Base-by-base conservation (phyloP, 2,113 vertebrate genomes). In the Panthera tigris region DNA sequence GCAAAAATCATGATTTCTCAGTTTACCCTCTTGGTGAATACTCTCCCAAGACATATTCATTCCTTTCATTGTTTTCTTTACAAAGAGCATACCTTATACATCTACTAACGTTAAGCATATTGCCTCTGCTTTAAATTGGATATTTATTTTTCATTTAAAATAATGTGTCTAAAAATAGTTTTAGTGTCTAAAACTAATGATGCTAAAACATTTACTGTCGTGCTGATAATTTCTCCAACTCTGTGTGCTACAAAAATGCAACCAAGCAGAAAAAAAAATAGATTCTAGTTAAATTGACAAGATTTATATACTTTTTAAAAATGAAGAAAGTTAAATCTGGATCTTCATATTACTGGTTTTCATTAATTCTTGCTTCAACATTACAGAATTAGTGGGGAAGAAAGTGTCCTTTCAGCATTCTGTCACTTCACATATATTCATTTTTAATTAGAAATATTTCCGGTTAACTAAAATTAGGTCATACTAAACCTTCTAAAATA, bases 401-500 rank as follows among this genome's bases (percentile, higher is more conserved):
- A 93, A 66, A 92, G 66, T n/a, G 21, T 91, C 68, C 78, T 96
- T 69, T 79, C 73, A 90, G 76, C 61, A 94, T 80, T 65, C 27
- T 96, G 68, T 73, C 69, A 69, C 55, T 94, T 98, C 41, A 95
- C 90, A 90, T 79, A 50, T 73, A 74, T 66, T 97, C 48, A 65
- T 63, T 73, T 97, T 89, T 92, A 93, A 95, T 97, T 87, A 93
- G 79, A 90, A 85, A 68, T 74, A 71, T 76, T 97, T 97, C 89
- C 61, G 88, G 84, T 89, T 87, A 96, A 89, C 80, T 45, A 92
- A 96, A 98, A 97, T 96, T 74, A 92, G 95, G 92, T 96, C 89
- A 97, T 52, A 71, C 11, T 55, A 94, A 91, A 95, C 71, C 93
- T 98, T 97, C 91, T 91, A 97, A 98, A 98, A 97, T 91, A 97